phyloP scores from a whole-genome alignment of 1,140 invertebrate genomes.

The Pachypeltis micranthus region DNA sequence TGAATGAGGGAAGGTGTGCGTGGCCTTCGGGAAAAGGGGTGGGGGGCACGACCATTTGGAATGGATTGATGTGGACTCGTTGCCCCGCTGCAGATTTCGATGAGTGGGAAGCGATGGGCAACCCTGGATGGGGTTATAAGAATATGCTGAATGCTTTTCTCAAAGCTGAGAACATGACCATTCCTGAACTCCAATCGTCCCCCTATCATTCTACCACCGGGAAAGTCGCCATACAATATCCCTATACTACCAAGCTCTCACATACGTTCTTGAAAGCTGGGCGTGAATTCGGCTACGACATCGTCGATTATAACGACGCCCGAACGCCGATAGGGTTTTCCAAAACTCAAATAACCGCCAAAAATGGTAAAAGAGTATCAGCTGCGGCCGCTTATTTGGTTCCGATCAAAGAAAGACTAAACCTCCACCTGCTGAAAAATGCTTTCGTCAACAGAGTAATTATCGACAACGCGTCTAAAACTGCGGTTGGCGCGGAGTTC shows the following conservation, averaged over 20 bases:
- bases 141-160: constrained; percentile 56
- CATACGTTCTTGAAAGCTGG: constrained; percentile 49
- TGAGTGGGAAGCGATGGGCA: constrained; percentile 39
- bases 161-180: constrained; percentile 44
- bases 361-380: constrained; percentile 40
- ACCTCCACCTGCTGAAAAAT: constrained; percentile 42
- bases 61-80: constrained; percentile 77
- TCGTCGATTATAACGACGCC: constrained; percentile 54
- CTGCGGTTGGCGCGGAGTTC: constrained; percentile 40
- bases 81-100: constrained; percentile 66
- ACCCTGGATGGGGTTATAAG: constrained; percentile 43
- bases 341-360: constrained; percentile 31
- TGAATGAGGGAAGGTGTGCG: constrained; percentile 58
- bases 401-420: constrained; percentile 39
- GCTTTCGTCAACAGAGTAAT: constrained; percentile 46
- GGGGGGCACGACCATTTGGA: constrained; percentile 50
- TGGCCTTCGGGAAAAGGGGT: constrained; percentile 11
- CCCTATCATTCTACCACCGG: constrained; percentile 44
- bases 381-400: constrained; percentile 44
- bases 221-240: constrained; percentile 40
- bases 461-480: constrained; percentile 35
- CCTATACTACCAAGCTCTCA: constrained; percentile 34
- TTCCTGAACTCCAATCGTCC: constrained; percentile 37
- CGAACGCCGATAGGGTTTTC: constrained; percentile 36
- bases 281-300: constrained; percentile 41